Conservation (phyloP, 2,113 vertebrate genomes). For the Sialia sialis region DNA sequence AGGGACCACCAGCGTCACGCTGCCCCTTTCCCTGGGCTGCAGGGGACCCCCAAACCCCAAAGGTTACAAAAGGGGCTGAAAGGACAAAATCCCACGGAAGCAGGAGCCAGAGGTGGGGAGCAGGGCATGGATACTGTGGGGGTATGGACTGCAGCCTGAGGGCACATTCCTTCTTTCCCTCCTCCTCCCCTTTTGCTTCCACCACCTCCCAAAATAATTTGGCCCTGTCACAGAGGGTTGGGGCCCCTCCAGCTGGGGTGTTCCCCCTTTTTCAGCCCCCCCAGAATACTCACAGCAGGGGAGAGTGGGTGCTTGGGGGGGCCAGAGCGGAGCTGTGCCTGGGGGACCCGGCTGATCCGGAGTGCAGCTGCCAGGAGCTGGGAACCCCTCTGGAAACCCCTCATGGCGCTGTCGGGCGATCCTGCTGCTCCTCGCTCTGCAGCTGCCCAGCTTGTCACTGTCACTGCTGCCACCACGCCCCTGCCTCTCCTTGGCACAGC, state of each 20-base stretch:
- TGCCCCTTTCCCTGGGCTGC: background rate
- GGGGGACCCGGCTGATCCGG: background rate
- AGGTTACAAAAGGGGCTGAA: background rate
- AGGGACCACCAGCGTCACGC: background rate
- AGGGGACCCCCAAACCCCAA: background rate
- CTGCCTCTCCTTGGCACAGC: background rate
- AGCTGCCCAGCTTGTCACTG: background rate
- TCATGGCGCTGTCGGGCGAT: background rate
- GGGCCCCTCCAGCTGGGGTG: accelerated
- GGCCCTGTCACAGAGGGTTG: accelerated
- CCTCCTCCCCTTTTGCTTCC: background rate
- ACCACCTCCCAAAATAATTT: no score
- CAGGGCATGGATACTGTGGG: accelerated
- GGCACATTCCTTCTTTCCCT: background rate
- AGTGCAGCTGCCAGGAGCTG: slow-evolving; percentile 29
- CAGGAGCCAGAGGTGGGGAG: background rate
- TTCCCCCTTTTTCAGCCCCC: background rate
- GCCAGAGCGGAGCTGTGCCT: background rate
- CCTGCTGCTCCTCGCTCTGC: background rate
- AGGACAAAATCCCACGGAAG: background rate
- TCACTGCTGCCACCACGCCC: background rate
- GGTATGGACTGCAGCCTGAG: background rate
- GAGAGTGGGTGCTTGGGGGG: background rate
- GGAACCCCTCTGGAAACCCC: background rate
- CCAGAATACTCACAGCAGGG: background rate